phyloP scores from a whole-genome alignment of 2,888 invertebrate species.

The Hydriomena furcata region DNA sequence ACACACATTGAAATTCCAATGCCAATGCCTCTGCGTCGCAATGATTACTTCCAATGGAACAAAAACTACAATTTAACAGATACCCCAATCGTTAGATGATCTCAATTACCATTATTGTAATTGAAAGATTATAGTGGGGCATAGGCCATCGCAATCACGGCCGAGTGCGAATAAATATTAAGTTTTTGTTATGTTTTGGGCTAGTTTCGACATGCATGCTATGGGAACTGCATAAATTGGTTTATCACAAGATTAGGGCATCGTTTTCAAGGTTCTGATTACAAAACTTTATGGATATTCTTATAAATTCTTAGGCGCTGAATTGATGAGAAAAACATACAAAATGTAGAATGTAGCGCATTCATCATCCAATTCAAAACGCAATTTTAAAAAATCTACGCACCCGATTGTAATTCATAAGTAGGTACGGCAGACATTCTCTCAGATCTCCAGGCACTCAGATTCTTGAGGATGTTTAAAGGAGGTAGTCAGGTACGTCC shows the following conservation, averaged over 20 bases:
- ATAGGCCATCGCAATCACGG: slow-evolving; percentile 11
- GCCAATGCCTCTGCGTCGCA: slow-evolving; percentile 4
- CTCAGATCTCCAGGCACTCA: no score
- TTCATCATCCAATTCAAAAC: no score
- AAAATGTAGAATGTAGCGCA: no score
- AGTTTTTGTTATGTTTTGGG: slow-evolving; percentile 19
- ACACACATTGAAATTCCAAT: slow-evolving; percentile 13
- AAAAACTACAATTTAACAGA: slow-evolving; percentile 29
- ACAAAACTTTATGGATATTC: no score
- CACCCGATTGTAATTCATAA: no score
- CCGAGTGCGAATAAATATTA: slow-evolving; percentile 11
- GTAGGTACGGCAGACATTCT: no score
- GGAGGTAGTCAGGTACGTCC: no score
- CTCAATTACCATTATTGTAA: slow-evolving; percentile 26
- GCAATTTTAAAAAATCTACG: no score
- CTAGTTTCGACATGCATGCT: slow-evolving; percentile 8
- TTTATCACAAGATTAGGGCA: not conserved
- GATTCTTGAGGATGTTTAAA: no score
- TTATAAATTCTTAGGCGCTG: no score
- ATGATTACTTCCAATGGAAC: slow-evolving; percentile 26
- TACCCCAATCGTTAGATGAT: slow-evolving; percentile 17
- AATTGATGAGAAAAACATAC: no score
- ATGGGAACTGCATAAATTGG: slow-evolving; percentile 18
- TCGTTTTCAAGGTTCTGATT: not conserved
- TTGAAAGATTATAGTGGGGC: slow-evolving; percentile 28